Conservation (phyloP, 1,140 invertebrate genomes). For the Rhyacophila brunnea region DNA sequence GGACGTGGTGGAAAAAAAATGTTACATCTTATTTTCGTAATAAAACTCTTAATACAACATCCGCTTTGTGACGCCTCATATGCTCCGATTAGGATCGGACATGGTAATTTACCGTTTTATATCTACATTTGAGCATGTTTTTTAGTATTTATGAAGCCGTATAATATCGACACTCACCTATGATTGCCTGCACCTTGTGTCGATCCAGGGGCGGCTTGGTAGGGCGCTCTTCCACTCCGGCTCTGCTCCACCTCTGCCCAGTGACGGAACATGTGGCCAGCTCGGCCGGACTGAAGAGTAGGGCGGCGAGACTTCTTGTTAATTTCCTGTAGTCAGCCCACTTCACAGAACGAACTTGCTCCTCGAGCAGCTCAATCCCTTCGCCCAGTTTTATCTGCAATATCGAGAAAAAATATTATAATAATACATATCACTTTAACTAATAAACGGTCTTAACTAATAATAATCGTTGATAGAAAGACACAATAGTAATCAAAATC, state of each 20-base stretch:
- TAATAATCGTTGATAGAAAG: too few species aligned
- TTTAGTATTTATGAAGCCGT: too few species aligned
- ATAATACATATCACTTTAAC: too few species aligned
- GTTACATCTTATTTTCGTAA: too few species aligned
- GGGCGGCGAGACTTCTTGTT: slow-evolving; percentile 68
- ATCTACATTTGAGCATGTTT: too few species aligned
- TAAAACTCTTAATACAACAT: too few species aligned
- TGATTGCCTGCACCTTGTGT: slow-evolving; percentile 70
- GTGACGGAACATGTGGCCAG: slow-evolving; percentile 72
- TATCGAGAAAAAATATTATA: neutral
- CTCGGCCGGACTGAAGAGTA: slow-evolving; percentile 70
- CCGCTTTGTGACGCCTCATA: too few species aligned
- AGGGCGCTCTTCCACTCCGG: slow-evolving; percentile 66
- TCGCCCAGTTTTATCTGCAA: slow-evolving; percentile 68
- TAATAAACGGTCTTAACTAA: too few species aligned
- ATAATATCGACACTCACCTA: slow-evolving; percentile 53
- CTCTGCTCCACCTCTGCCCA: slow-evolving; percentile 70
- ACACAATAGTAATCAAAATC: too few species aligned
- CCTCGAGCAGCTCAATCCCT: slow-evolving; percentile 69
- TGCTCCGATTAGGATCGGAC: too few species aligned
- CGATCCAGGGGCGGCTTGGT: slow-evolving; percentile 71
- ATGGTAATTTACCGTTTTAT: too few species aligned
- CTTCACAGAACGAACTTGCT: slow-evolving; percentile 67
- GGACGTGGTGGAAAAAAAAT: too few species aligned
- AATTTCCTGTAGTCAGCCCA: slow-evolving; percentile 73